These are phyloP conservation scores for Dynastes maya DNA, from an alignment of 2,888 invertebrate species.

Conservation along the genomic window DNA sequence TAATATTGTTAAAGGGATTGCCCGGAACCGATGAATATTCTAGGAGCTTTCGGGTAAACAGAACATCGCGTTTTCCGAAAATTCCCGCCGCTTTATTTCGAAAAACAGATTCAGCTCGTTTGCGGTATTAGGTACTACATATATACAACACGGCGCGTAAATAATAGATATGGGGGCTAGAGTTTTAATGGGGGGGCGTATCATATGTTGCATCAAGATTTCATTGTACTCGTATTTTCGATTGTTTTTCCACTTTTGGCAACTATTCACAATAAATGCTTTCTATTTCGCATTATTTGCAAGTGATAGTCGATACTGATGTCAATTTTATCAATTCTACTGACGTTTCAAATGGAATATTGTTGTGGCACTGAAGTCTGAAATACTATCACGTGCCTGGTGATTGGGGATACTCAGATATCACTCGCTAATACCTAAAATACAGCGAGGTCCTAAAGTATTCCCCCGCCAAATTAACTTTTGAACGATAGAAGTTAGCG, in stretches of 20 bases:
- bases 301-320: no score
- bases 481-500: no score
- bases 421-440: no score
- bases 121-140: neutral
- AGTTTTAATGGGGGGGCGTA: neutral
- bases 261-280: no score
- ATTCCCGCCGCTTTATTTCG: neutral
- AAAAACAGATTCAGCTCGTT: neutral
- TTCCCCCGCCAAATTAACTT: no score
- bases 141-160: neutral
- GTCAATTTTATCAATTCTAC: no score
- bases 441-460: no score
- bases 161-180: neutral
- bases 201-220: neutral
- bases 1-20: slow-evolving; percentile 36
- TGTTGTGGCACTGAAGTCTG: no score
- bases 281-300: no score
- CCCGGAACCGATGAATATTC: slow-evolving; percentile 53
- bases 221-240: neutral
- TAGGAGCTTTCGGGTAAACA: slow-evolving; percentile 18
- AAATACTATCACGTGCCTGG: no score
- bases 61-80: slow-evolving; percentile 9
- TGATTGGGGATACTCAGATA: no score
- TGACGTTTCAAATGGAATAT: no score
- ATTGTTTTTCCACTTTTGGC: neutral